Evolutionary conservation across 53 echinoderm and acorn worm genomes (phyloP).

Genomic region (Apostichopus leukothele): DNA sequence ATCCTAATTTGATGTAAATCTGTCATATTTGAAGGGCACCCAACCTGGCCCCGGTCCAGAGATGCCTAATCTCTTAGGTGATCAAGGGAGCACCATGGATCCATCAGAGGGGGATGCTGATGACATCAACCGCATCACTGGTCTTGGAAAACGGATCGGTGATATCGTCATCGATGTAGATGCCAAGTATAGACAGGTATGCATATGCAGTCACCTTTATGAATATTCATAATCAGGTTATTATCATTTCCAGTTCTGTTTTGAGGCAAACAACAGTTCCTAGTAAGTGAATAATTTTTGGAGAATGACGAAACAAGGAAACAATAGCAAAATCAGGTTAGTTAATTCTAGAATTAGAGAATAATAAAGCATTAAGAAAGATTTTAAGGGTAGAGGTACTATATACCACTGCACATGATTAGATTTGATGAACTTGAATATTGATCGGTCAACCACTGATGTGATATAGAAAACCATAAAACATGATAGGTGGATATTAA

Average conservation of each 20-base stretch:
- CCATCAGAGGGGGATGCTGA: conserved; percentile 9
- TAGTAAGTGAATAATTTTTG: too few relatives aligned
- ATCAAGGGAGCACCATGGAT: conserved; percentile 19
- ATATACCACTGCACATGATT: too few relatives aligned
- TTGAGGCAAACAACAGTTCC: neutral
- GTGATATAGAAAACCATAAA: too few relatives aligned
- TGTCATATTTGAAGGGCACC: conserved; percentile 1
- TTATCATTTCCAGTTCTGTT: neutral
- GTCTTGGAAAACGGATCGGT: conserved; percentile 50
- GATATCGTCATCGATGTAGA: conserved; percentile 79
- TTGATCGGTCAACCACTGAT: too few relatives aligned
- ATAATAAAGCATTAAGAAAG: too few relatives aligned
- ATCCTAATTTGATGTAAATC: neutral
- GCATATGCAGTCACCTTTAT: neutral
- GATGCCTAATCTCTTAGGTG: conserved; percentile 49
- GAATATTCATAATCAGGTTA: neutral
- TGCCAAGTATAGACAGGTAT: conserved; percentile 81
- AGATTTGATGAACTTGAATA: too few relatives aligned
- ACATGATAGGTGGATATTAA: too few relatives aligned
- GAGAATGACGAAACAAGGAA: too few relatives aligned
- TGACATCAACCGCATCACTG: conserved; percentile 31
- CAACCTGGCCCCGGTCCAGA: conserved; percentile 32
- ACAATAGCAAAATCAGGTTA: too few relatives aligned
- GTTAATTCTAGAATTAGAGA: too few relatives aligned
- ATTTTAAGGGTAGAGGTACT: too few relatives aligned